phyloP scores from a whole-genome alignment of 2,888 invertebrate genomes.

The Acrobasis suavella region DNA sequence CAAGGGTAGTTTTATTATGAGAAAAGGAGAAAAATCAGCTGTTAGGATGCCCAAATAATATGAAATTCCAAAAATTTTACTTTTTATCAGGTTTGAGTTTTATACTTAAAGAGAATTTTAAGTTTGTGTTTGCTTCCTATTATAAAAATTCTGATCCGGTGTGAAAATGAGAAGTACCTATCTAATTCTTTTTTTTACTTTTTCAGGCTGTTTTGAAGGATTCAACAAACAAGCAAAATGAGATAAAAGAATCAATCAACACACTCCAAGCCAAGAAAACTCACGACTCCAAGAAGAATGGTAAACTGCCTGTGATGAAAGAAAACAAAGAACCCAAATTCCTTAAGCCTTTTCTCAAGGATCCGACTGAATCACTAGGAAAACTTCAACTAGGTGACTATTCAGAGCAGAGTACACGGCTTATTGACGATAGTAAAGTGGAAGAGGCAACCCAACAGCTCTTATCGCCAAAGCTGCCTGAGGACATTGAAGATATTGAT shows the following conservation, averaged over 20 bases:
- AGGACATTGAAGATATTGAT: constrained; percentile 88
- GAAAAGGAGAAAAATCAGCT: too few relatives aligned
- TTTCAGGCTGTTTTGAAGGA: constrained; percentile 60
- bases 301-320: constrained; percentile 51
- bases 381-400: constrained; percentile 57
- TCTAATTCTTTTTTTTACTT: too few relatives aligned
- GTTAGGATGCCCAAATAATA: too few relatives aligned
- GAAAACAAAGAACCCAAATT: constrained; percentile 49
- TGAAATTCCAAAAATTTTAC: too few relatives aligned
- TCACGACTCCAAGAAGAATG: constrained; percentile 50
- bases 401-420: constrained; percentile 20
- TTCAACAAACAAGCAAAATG: constrained; percentile 48
- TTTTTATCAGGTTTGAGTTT: too few relatives aligned
- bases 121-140: too few relatives aligned
- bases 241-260: constrained; percentile 54
- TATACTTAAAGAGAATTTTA: too few relatives aligned
- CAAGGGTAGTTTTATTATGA: too few relatives aligned
- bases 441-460: constrained; percentile 32
- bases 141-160: too few relatives aligned
- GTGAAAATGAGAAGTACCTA: too few relatives aligned
- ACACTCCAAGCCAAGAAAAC: constrained; percentile 52
- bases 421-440: constrained; percentile 35
- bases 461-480: constrained; percentile 50
- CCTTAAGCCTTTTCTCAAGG: constrained; percentile 58
- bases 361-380: constrained; percentile 61